Evolutionary conservation across 1,140 invertebrate genomes (phyloP).

Genomic region (Heliconius eleuchia): DNA sequence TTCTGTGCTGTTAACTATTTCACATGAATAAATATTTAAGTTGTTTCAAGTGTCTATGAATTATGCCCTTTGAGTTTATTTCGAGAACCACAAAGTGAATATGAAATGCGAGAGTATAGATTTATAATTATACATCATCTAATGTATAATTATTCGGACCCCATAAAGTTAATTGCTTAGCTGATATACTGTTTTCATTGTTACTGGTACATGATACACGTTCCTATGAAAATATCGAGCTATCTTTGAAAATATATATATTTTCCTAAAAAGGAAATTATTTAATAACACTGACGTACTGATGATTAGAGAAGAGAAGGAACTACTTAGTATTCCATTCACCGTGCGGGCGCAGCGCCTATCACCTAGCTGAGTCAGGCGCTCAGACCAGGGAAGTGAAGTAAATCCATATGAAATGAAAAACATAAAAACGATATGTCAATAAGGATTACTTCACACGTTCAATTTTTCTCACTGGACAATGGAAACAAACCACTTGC

Average conservation of each 20-base stretch:
- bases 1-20: not conserved
- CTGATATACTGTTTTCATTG: not conserved
- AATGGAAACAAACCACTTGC: constrained; percentile 23
- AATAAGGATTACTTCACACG: not conserved
- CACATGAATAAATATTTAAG: not conserved
- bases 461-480: not conserved
- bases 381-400: no score
- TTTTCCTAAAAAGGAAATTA: no score
- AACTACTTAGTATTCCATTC: no score
- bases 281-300: no score
- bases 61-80: not conserved
- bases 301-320: no score
- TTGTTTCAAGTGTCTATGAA: not conserved
- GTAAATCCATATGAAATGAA: no score
- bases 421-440: no score
- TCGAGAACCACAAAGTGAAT: not conserved
- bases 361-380: no score
- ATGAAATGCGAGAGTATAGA: not conserved
- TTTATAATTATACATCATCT: not conserved
- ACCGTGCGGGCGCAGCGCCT: no score
- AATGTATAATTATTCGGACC: not conserved
- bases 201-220: not conserved
- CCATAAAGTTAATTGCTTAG: not conserved
- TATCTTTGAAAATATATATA: no score
- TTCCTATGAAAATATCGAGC: no score